Conservation (phyloP, 2,113 vertebrate species). For the Panthera uncia region DNA sequence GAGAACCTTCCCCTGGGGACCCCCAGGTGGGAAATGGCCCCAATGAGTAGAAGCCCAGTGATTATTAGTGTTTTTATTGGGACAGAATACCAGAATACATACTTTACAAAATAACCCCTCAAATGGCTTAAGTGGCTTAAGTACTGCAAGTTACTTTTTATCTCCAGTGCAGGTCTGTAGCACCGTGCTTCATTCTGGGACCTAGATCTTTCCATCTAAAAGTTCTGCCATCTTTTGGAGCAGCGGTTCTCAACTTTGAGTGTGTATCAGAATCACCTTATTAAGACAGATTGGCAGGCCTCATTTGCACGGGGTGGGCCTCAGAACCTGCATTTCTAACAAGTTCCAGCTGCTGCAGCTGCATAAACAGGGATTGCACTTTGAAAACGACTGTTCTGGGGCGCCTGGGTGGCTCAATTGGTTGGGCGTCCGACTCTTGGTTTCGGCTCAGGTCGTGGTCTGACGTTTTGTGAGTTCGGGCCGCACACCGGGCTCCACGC, state of each 20-base stretch:
- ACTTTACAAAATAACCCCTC: neutral
- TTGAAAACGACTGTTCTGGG: neutral
- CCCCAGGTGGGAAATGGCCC: neutral
- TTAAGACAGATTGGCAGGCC: neutral
- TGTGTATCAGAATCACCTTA: neutral
- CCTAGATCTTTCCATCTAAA: neutral
- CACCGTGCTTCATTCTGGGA: neutral
- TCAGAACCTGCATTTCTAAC: neutral
- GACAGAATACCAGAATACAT: neutral
- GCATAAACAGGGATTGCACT: neutral
- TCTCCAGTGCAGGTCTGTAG: neutral
- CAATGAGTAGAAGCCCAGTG: neutral
- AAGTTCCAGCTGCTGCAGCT: neutral
- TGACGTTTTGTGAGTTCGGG: no score
- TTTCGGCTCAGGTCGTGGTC: no score
- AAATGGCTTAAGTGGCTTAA: neutral
- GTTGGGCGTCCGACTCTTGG: no score
- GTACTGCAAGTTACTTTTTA: neutral
- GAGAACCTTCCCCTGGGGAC: neutral
- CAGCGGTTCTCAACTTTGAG: neutral
- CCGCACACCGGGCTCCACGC: accelerated
- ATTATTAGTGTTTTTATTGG: neutral
- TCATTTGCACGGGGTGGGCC: neutral
- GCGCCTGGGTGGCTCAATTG: no score
- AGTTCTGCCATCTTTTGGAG: neutral